Evolutionary conservation across 2,797 vertebrate genomes (phyloP).

Genomic region (Epinephelus coioides): DNA sequence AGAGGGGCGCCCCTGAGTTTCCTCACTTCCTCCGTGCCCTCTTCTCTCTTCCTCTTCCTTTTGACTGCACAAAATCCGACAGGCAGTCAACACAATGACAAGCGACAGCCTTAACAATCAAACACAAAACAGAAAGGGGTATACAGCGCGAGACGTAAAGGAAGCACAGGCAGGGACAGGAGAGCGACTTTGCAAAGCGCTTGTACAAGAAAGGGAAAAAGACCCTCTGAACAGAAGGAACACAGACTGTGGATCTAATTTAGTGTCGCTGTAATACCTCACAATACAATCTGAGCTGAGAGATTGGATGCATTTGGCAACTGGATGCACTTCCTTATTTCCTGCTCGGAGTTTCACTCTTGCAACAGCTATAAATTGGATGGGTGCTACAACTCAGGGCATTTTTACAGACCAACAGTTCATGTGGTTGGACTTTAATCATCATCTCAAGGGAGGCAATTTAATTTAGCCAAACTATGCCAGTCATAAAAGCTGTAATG

Average conservation of each 20-base stretch:
- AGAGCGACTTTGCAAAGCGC: constrained; percentile 9
- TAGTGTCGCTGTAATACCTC: constrained; percentile 10
- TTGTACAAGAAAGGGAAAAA: background rate
- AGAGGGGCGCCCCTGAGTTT: constrained; percentile 32
- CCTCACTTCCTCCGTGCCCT: constrained; percentile 61
- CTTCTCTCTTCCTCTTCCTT: constrained; percentile 65
- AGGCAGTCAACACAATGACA: constrained; percentile 49
- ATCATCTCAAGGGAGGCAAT: constrained; percentile 23
- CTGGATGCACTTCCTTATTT: constrained; percentile 10
- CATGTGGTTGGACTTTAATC: constrained; percentile 44
- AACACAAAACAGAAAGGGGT: constrained; percentile 11
- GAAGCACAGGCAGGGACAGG: constrained; percentile 15
- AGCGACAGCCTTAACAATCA: constrained; percentile 34
- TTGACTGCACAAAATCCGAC: constrained; percentile 41
- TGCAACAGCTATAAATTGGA: constrained; percentile 24
- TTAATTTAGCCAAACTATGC: constrained; percentile 42
- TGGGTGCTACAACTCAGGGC: constrained; percentile 1
- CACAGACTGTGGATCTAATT: constrained; percentile 16
- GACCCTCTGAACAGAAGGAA: constrained; percentile 2
- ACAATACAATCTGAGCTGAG: constrained; percentile 14
- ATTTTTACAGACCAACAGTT: constrained; percentile 25
- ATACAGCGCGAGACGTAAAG: background rate
- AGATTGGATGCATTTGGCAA: constrained; percentile 37
- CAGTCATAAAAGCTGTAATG: constrained; percentile 43
- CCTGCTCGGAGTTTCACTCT: constrained; percentile 5